Evolutionary conservation across 1,140 invertebrate genomes (phyloP), one percentile per base, ranked within the genome.

Genomic region (Drosophila sp.): DNA sequence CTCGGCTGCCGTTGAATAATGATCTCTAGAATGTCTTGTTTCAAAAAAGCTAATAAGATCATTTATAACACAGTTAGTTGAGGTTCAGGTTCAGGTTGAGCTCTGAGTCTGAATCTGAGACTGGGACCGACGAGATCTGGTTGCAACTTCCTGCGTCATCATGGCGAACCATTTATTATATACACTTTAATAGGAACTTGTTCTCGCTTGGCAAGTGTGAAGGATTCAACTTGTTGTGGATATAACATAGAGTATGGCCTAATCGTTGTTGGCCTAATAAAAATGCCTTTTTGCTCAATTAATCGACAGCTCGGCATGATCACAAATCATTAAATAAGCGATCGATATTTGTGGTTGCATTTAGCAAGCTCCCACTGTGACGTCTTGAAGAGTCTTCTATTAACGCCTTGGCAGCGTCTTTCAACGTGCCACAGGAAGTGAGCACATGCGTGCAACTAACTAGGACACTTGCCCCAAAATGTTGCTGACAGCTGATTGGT

Each of bases 31-130:
- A 89, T 87, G 83, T 89, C 83, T 89, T 89, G 83, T 89, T 89
- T 89, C 83, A 89, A 89, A 89, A 89, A 89, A 80, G 72, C 83
- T 89, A 89, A 89, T 89, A 89, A 89, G 83, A 89, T 89, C 83
- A 89, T 89, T 89, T 89, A 89, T 89, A 89, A 89, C 79, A 89
- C 83, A 83, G 83, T 89, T 83, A 83, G 81, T 78, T 80, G 62
- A 74, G 74, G 76, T 81, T 59, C 36, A 14, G 25, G 54, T 46
- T 46, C 43, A 61, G 64, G 38, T 48, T 67, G 1, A 21, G 21
- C 21, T 21, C 21, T 4, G 21, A 4, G 14, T 7, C 56, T 13
- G 9, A 21, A 7, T 53, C 45, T 36, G 50, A 51, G 69, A 54
- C 74, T 51, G 72, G 25, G 57, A 36, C 34, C 4, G 21, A 21